These are phyloP conservation scores for Scolanthus callimorphus DNA, from an alignment of 92 coral and sea anemone species.

Conservation along the genomic window DNA sequence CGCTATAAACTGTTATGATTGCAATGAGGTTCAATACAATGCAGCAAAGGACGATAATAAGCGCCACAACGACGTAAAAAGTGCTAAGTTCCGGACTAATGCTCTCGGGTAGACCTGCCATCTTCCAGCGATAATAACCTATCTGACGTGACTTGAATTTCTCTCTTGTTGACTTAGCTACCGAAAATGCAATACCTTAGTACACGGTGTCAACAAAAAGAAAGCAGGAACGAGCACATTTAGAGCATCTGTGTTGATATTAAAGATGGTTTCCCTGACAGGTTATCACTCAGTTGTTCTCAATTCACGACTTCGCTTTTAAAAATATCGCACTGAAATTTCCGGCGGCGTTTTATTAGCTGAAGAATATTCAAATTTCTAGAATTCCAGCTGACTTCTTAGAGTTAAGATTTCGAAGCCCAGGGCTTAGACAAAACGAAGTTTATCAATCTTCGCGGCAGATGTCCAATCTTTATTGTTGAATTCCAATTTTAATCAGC, in stretches of 20 bases:
- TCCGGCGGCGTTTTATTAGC: too few species aligned
- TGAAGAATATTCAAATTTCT: too few species aligned
- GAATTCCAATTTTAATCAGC: too few species aligned
- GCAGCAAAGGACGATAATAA: constrained; percentile 46
- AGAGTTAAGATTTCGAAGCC: too few species aligned
- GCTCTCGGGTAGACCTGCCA: constrained; percentile 22
- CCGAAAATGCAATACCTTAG: constrained; percentile 14
- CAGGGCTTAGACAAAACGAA: too few species aligned
- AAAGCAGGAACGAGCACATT: constrained; percentile 20
- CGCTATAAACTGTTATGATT: constrained; percentile 54
- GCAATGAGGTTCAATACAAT: constrained; percentile 57
- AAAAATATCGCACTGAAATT: too few species aligned
- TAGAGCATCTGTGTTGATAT: constrained; percentile 22
- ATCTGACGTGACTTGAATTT: constrained; percentile 7
- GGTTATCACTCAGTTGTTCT: background rate
- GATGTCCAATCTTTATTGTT: too few species aligned
- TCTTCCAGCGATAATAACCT: background rate
- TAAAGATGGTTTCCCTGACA: background rate
- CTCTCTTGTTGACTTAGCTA: constrained; percentile 13
- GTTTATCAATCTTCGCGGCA: too few species aligned
- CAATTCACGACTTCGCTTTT: background rate
- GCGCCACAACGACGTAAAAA: constrained; percentile 34
- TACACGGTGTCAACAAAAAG: constrained; percentile 14
- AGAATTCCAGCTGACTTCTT: too few species aligned
- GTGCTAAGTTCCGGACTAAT: constrained; percentile 37